Percentiles rank a stretch among this genome's conserved stretches.
Evolutionary conservation across 2,888 invertebrate genomes (phyloP).

Genomic region (Gasteruption jaculator): DNA sequence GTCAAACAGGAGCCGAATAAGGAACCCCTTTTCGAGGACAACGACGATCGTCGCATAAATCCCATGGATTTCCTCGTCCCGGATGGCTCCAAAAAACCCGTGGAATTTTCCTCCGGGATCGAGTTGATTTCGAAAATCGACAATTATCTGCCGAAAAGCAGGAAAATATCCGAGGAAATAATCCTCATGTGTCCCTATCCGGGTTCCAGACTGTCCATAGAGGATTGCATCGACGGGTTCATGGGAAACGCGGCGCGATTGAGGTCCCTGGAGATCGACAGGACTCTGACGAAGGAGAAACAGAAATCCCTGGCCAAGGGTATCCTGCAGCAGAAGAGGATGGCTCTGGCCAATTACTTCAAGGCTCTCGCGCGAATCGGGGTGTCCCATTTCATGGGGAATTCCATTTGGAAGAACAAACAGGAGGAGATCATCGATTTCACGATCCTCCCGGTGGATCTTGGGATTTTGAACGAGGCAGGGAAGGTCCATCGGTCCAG

Average conservation of each 20-base stretch:
- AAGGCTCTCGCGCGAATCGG: constrained; percentile 72
- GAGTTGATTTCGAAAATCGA: constrained; percentile 50
- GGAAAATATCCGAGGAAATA: constrained; percentile 62
- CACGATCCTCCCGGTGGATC: constrained; percentile 66
- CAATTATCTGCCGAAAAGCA: constrained; percentile 59
- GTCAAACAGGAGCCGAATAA: constrained; percentile 49
- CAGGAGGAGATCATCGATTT: constrained; percentile 59
- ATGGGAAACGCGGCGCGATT: constrained; percentile 68
- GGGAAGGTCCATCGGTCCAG: constrained; percentile 52
- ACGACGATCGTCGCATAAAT: constrained; percentile 42
- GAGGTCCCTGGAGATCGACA: constrained; percentile 58
- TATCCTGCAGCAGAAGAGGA: constrained; percentile 79
- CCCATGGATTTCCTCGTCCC: constrained; percentile 44
- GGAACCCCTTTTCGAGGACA: too few species aligned
- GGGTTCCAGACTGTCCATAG: constrained; percentile 60
- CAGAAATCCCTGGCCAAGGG: constrained; percentile 77
- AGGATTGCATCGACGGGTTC: constrained; percentile 63
- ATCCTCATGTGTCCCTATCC: constrained; percentile 60
- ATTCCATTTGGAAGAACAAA: constrained; percentile 48
- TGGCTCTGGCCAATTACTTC: constrained; percentile 82
- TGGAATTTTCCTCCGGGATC: constrained; percentile 2
- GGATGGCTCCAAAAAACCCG: background rate
- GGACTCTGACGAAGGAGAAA: constrained; percentile 60
- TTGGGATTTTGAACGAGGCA: constrained; percentile 58
- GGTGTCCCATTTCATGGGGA: constrained; percentile 76